These are phyloP conservation scores for Pyrocephalus nanus DNA, from an alignment of 2,797 vertebrate species.

Conservation along the genomic window DNA sequence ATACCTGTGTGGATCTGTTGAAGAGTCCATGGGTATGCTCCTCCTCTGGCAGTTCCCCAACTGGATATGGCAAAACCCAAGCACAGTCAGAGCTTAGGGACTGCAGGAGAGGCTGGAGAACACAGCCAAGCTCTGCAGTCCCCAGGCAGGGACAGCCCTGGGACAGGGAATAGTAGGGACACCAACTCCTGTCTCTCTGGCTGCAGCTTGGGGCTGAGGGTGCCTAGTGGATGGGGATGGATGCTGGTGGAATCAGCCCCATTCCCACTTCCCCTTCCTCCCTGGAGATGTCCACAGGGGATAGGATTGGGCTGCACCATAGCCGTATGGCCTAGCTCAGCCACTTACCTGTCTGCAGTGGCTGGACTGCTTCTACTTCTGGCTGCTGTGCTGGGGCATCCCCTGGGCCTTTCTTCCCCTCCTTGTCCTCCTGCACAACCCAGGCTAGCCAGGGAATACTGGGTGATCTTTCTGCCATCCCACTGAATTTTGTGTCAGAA, in stretches of 20 bases:
- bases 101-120: neutral
- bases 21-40: rapidly evolving
- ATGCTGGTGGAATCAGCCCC: neutral
- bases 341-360: neutral
- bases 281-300: neutral
- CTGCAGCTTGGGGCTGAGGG: neutral
- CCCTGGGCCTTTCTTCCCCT: neutral
- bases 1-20: neutral
- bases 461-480: neutral
- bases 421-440: neutral
- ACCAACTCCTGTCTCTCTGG: neutral
- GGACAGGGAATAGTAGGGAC: neutral
- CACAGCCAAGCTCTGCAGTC: neutral
- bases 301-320: neutral
- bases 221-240: neutral
- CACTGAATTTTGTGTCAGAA: neutral
- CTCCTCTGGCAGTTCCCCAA: neutral
- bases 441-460: neutral
- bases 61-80: neutral
- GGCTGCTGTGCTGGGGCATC: neutral
- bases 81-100: neutral
- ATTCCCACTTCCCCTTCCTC: neutral
- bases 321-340: neutral
- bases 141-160: too few relatives aligned
- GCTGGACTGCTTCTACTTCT: neutral